These are phyloP conservation scores for Gulo gulo DNA, from an alignment of 2,113 vertebrate genomes.

Conservation along the genomic window DNA sequence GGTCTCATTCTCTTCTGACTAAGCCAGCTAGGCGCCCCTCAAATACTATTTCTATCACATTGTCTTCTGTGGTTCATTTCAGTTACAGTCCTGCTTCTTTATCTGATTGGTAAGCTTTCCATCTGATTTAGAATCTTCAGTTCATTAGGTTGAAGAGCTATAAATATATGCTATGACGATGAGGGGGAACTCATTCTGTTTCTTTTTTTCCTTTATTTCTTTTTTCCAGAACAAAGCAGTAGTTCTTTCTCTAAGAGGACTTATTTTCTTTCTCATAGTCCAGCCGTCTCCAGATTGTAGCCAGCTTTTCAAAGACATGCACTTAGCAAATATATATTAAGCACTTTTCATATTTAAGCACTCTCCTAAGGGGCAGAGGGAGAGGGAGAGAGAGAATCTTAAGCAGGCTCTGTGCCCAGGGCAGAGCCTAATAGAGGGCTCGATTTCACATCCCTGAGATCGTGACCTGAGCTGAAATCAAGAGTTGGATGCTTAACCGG, in stretches of 20 bases:
- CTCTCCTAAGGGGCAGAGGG: neutral
- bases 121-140: neutral
- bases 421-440: neutral
- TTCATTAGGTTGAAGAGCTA: neutral
- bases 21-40: neutral
- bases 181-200: neutral
- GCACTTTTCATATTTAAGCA: neutral
- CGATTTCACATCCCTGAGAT: neutral
- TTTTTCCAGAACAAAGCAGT: neutral
- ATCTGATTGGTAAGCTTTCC: neutral
- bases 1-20: neutral
- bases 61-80: neutral
- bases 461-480: neutral
- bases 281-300: neutral
- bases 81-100: neutral
- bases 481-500: neutral
- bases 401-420: neutral
- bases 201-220: neutral
- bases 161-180: neutral
- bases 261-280: neutral
- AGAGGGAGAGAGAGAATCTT: too few species aligned
- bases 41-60: rapidly evolving
- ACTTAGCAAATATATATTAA: neutral
- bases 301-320: neutral
- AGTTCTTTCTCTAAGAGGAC: neutral